Evolutionary conservation across 2,888 invertebrate species (phyloP).

Genomic region (Hesperia comma): DNA sequence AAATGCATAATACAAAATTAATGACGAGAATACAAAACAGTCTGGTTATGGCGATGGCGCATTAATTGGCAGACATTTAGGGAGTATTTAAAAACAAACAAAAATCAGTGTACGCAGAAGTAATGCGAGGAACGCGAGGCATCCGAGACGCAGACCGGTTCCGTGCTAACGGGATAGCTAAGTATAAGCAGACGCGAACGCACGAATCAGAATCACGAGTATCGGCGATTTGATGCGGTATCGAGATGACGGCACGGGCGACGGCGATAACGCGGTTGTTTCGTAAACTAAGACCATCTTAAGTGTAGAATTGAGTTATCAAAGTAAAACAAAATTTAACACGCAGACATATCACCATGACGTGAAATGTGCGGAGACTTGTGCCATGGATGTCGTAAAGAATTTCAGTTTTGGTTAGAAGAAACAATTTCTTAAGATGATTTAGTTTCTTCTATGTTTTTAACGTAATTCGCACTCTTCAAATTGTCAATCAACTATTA

Average conservation of each 20-base stretch:
- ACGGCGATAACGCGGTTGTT: not conserved
- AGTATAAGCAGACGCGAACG: constrained; percentile 41
- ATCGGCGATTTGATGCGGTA: constrained; percentile 28
- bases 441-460: too few species aligned
- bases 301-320: not conserved
- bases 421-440: too few species aligned
- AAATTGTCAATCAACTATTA: too few species aligned
- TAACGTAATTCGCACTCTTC: too few species aligned
- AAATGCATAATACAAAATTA: too few species aligned
- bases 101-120: constrained; percentile 42
- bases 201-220: constrained; percentile 28
- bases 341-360: too few species aligned
- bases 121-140: constrained; percentile 61
- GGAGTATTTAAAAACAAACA: constrained; percentile 31
- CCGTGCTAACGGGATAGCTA: constrained; percentile 61
- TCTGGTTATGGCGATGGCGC: constrained; percentile 17
- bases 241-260: constrained; percentile 12
- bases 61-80: constrained; percentile 30
- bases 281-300: not conserved
- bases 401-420: too few species aligned
- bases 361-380: too few species aligned
- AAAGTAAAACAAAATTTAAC: too few species aligned
- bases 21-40: not conserved
- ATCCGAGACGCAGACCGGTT: constrained; percentile 61
- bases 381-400: too few species aligned